Percentiles rank a stretch among this genome's conserved stretches.
These are phyloP conservation scores for Nomada ruficornis DNA, from an alignment of 2,888 invertebrate genomes.

Conservation along the genomic window DNA sequence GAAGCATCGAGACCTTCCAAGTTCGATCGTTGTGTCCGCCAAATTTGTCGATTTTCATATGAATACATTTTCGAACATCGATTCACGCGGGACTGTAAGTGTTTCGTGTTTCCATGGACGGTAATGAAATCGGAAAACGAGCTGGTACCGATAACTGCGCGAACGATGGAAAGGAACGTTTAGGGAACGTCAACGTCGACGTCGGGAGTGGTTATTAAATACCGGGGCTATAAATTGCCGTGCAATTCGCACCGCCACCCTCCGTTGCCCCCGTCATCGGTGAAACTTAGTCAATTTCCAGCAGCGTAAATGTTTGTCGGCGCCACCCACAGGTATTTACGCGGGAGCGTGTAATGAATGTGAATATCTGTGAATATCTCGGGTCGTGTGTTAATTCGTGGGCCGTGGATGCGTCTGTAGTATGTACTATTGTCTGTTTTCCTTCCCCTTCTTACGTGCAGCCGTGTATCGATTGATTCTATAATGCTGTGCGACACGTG, in stretches of 20 bases:
- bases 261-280: background rate
- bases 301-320: slow-evolving; percentile 59
- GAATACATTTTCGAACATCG: background rate
- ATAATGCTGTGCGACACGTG: background rate
- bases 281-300: slow-evolving; percentile 82
- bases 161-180: background rate
- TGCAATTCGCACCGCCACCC: slow-evolving; percentile 74
- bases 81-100: slow-evolving; percentile 17
- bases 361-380: slow-evolving; percentile 12
- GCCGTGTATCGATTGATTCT: slow-evolving; percentile 5
- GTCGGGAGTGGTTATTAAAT: slow-evolving; percentile 70
- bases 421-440: background rate
- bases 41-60: slow-evolving; percentile 6
- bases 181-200: slow-evolving; percentile 38
- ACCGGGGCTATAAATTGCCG: slow-evolving; percentile 79
- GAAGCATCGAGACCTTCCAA: no score
- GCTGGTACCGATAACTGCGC: slow-evolving; percentile 36
- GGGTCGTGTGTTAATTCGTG: slow-evolving; percentile 16
- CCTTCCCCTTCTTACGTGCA: background rate
- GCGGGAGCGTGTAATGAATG: slow-evolving; percentile 41
- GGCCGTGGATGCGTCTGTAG: slow-evolving; percentile 2
- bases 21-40: background rate
- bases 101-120: slow-evolving; percentile 38
- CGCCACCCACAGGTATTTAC: slow-evolving; percentile 60
- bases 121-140: slow-evolving; percentile 60